Conservation (phyloP, 2,797 vertebrate species). For the Falco berigora region DNA sequence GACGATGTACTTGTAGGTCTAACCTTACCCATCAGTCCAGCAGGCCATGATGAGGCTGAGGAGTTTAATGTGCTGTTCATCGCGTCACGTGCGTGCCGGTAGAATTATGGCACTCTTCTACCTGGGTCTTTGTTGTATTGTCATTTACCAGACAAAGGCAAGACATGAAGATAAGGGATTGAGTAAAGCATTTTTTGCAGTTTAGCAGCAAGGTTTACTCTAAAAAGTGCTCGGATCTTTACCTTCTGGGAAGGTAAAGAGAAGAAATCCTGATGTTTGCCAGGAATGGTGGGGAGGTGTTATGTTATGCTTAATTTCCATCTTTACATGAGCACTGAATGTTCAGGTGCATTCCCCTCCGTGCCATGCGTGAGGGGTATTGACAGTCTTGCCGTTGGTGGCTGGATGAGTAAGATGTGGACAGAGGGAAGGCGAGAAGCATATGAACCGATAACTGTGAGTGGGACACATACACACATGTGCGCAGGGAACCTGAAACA, state of each 20-base stretch:
- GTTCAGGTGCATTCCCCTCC: neutral
- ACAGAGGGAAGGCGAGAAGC: neutral
- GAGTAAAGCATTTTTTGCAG: neutral
- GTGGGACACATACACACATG: neutral
- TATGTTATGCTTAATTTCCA: neutral
- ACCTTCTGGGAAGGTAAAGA: neutral
- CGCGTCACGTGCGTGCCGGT: fast-evolving
- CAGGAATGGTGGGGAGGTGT: neutral
- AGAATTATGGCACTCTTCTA: neutral
- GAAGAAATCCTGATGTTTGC: neutral
- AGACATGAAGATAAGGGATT: neutral
- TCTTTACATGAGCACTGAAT: neutral
- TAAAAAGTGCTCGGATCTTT: neutral
- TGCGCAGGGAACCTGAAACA: neutral
- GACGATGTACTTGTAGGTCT: fast-evolving
- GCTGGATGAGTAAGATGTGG: neutral
- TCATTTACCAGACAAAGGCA: neutral
- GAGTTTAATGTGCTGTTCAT: neutral
- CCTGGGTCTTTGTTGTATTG: neutral
- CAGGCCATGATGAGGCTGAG: neutral
- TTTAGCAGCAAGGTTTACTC: neutral
- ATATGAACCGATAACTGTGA: neutral
- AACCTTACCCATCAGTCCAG: neutral
- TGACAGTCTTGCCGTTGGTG: neutral
- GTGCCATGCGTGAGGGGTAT: fast-evolving